Percentiles rank a stretch among this genome's conserved stretches.
Evolutionary conservation across 2,797 vertebrate species (phyloP).

Genomic region (Pangasius larnaudii): DNA sequence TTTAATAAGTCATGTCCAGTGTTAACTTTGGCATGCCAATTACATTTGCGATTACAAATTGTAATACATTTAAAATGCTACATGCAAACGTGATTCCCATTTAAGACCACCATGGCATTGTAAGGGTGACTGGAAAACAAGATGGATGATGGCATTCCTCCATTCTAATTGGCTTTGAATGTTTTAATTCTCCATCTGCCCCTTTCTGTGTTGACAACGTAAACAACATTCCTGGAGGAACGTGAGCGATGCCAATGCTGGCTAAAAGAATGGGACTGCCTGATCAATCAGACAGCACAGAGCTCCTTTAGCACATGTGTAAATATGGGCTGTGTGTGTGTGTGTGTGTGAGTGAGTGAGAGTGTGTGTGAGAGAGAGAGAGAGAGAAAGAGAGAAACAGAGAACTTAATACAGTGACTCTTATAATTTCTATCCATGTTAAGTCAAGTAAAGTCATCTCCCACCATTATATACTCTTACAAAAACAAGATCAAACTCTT

Average conservation of each 20-base stretch:
- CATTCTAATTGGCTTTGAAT: slow-evolving; percentile 65
- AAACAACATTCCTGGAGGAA: slow-evolving; percentile 65
- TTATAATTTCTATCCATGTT: slow-evolving; percentile 17
- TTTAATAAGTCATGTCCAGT: not conserved
- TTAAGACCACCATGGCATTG: slow-evolving; percentile 53
- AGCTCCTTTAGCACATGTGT: slow-evolving; percentile 61
- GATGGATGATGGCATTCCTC: slow-evolving; percentile 62
- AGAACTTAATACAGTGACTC: not conserved
- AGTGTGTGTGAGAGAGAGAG: not conserved
- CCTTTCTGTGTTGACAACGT: slow-evolving; percentile 64
- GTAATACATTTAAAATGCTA: slow-evolving; percentile 44
- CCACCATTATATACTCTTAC: slow-evolving; percentile 3
- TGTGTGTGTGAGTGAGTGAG: slow-evolving; percentile 15
- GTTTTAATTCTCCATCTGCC: slow-evolving; percentile 67
- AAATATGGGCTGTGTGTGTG: slow-evolving; percentile 57
- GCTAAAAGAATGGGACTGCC: slow-evolving; percentile 56
- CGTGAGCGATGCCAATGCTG: slow-evolving; percentile 51
- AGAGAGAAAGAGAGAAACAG: not conserved
- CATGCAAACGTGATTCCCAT: slow-evolving; percentile 50
- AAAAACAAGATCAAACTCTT: slow-evolving; percentile 15
- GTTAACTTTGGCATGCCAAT: slow-evolving; percentile 5
- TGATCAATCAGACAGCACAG: slow-evolving; percentile 60
- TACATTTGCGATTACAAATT: slow-evolving; percentile 50
- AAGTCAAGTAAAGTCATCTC: slow-evolving; percentile 25
- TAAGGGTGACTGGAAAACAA: slow-evolving; percentile 60